Base-by-base conservation (phyloP, 2,797 vertebrate species). In the Molossus molossus region DNA sequence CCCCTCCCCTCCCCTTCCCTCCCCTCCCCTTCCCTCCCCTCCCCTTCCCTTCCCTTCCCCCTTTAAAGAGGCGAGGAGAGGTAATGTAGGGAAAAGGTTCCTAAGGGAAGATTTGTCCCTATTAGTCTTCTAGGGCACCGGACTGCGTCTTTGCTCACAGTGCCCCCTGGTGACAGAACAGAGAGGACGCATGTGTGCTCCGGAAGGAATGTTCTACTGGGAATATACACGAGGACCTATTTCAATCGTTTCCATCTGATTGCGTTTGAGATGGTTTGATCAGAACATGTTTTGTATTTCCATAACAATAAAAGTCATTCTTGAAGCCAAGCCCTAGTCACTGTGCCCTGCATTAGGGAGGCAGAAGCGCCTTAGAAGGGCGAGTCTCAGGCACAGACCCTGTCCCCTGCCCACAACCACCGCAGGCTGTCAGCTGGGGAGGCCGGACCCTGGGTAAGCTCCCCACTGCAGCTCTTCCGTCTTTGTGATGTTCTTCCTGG, bases 351-450 rank as follows among this genome's bases (percentile, higher is more conserved):
- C 25, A 1, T 33, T 8, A 9, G 9, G 13, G 20, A 65, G 73
- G 12, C 3, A 37, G 21, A 12, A 18, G 29, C 3, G 5, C 29
- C 3, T 45, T 11, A 5, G 27, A 50, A 53, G 45, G 18, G 1
- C 9, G 9, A 5, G 9, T 50, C 9, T 70, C 9, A 33, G 27
- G 3, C 17, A 9, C 5, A 20, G 9, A 4, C 0, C 0, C 4
- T 10, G 0, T 9, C 23, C 6, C 10, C 0, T 37, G 1, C 57
- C 53, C 21, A 3, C 0, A 12, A 3, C 21, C 29, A 0, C 10
- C 37, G 18, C 37, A 0, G 1, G 10, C 55, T 18, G 0, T 25
- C n/a, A 2, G 48, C 15, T 9, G 29, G 21, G 17, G 3, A 55
- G 3, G 5, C 5, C 29, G 23, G 70, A 18, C 8, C 20, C 6